Evolutionary conservation across 2,888 invertebrate species (phyloP).

Genomic region (Plemyria rubiginata): DNA sequence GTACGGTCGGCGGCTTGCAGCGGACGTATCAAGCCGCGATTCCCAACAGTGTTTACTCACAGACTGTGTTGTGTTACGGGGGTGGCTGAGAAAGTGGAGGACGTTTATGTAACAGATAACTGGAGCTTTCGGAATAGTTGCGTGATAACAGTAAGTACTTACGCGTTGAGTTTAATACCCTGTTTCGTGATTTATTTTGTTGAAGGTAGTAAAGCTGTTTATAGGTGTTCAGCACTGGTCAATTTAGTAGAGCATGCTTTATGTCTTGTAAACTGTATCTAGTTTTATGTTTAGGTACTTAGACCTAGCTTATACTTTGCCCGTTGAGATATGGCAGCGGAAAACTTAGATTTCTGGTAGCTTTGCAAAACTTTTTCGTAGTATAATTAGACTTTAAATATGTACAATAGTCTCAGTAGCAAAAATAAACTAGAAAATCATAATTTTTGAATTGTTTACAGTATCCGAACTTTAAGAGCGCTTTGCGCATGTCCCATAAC

Average conservation of each 20-base stretch:
- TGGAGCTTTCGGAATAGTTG: slow-evolving; percentile 73
- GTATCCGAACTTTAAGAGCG: slow-evolving; percentile 23
- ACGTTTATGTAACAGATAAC: slow-evolving; percentile 67
- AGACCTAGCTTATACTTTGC: neutral
- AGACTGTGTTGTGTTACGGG: slow-evolving; percentile 57
- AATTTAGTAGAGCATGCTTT: neutral
- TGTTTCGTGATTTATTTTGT: slow-evolving; percentile 1
- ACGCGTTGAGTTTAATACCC: slow-evolving; percentile 16
- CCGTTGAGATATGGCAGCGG: no score
- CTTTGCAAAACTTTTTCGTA: no score
- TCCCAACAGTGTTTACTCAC: slow-evolving; percentile 47
- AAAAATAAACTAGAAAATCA: neutral
- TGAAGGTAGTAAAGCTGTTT: neutral
- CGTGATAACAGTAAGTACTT: slow-evolving; percentile 79
- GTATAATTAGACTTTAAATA: neutral
- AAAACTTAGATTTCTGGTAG: no score
- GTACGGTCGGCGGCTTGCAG: slow-evolving; percentile 66
- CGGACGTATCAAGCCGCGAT: slow-evolving; percentile 65
- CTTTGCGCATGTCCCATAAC: slow-evolving; percentile 40
- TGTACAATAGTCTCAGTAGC: neutral
- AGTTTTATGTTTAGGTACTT: neutral
- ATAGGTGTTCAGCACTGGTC: neutral
- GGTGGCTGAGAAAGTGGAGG: slow-evolving; percentile 60
- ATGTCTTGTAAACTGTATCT: neutral
- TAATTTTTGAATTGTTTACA: slow-evolving; percentile 13